Evolutionary conservation across 2,888 invertebrate genomes (phyloP).

Genomic region (Cerceris rybyensis): DNA sequence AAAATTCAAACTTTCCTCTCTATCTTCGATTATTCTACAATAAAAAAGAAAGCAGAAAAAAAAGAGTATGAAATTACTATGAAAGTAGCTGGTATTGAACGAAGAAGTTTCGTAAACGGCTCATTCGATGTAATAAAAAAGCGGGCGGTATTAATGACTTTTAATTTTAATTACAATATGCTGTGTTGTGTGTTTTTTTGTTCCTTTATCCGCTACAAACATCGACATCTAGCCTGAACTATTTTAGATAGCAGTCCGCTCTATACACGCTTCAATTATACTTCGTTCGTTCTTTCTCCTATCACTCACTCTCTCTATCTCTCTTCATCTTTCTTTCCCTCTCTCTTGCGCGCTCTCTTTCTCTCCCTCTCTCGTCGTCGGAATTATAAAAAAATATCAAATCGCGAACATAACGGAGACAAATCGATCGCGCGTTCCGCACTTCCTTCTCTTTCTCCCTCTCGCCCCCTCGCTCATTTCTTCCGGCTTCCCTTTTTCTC

Average conservation of each 20-base stretch:
- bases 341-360: constrained; percentile 34
- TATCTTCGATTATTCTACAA: too few species aligned
- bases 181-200: constrained; percentile 73
- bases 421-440: constrained; percentile 53
- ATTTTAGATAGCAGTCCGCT: constrained; percentile 80
- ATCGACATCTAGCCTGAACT: constrained; percentile 82
- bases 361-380: constrained; percentile 50
- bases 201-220: constrained; percentile 80
- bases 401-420: constrained; percentile 75
- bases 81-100: not conserved
- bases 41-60: too few species aligned
- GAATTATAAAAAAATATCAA: constrained; percentile 78
- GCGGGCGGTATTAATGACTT: constrained; percentile 73
- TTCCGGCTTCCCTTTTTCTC: constrained; percentile 7
- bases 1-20: too few species aligned
- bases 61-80: too few species aligned
- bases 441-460: constrained; percentile 16
- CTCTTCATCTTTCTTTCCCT: not conserved
- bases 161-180: constrained; percentile 81
- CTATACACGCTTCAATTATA: constrained; percentile 71
- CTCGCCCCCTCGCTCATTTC: constrained; percentile 5
- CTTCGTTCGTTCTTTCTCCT: constrained; percentile 28
- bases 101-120: not conserved
- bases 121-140: constrained; percentile 53
- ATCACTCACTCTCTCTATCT: constrained; percentile 23